Percentiles rank a stretch among this genome's conserved stretches.
phyloP scores from a whole-genome alignment of 1,140 invertebrate genomes.

The Vanessa tameamea region DNA sequence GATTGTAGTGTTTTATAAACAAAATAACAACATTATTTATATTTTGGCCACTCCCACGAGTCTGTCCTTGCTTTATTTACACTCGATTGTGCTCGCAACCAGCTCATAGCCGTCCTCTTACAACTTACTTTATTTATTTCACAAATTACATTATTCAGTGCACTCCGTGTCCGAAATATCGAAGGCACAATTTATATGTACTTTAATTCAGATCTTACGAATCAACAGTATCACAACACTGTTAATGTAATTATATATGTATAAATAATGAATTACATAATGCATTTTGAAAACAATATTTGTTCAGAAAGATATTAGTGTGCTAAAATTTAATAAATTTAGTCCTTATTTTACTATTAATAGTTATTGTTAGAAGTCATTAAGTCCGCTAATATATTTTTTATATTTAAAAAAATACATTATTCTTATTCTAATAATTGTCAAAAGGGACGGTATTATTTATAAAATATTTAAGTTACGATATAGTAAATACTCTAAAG shows the following conservation, averaged over 20 bases:
- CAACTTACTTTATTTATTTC: slow-evolving; percentile 21
- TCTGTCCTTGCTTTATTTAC: slow-evolving; percentile 10
- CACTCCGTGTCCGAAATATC: slow-evolving; percentile 19
- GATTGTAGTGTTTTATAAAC: slow-evolving; percentile 34
- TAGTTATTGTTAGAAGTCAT: background rate
- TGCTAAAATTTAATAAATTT: slow-evolving; percentile 4
- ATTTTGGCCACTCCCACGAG: slow-evolving; percentile 29
- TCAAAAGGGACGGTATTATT: slow-evolving; percentile 31
- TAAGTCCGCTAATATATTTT: slow-evolving; percentile 1
- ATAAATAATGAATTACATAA: background rate
- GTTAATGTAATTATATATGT: background rate
- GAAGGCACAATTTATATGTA: slow-evolving; percentile 24
- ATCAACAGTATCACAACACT: background rate
- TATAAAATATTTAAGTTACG: slow-evolving; percentile 16
- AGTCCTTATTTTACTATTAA: slow-evolving; percentile 3
- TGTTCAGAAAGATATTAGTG: background rate
- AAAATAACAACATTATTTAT: slow-evolving; percentile 36
- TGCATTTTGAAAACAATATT: background rate
- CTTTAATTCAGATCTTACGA: background rate
- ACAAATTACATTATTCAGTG: slow-evolving; percentile 20
- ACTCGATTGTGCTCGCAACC: background rate
- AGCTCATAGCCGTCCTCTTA: slow-evolving; percentile 32
- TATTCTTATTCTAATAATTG: slow-evolving; percentile 27
- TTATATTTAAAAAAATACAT: slow-evolving; percentile 9
- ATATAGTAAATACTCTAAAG: slow-evolving; percentile 11